phyloP scores from a whole-genome alignment of 2,797 vertebrate species.

The Propithecus perrieri region DNA sequence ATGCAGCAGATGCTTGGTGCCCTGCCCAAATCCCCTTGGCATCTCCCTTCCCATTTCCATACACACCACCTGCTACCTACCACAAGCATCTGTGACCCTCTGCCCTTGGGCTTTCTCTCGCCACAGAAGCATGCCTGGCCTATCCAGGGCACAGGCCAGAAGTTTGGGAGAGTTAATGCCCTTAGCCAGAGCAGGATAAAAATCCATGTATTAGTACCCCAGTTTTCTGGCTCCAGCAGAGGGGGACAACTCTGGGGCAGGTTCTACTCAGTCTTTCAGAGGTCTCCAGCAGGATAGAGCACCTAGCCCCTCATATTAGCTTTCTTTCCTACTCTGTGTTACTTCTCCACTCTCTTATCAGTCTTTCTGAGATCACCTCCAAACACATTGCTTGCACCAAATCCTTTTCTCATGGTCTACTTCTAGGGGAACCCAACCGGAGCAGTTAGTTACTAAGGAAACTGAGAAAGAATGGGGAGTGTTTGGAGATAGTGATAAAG shows the following conservation, averaged over 20 bases:
- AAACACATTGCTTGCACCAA: background rate
- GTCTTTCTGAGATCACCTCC: background rate
- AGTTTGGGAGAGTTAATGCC: background rate
- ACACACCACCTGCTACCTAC: constrained; percentile 66
- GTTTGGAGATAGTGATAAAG: background rate
- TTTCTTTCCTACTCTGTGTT: background rate
- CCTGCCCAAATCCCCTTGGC: constrained; percentile 54
- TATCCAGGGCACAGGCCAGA: background rate
- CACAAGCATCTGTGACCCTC: constrained; percentile 61
- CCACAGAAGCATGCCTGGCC: background rate
- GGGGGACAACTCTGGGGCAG: background rate
- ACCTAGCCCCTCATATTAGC: accelerated
- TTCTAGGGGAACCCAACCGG: background rate
- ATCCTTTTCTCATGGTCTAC: background rate
- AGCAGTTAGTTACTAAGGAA: background rate
- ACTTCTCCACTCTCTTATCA: background rate
- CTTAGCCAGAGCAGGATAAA: background rate
- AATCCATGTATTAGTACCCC: background rate
- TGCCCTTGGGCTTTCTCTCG: constrained; percentile 19
- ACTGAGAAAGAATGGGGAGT: background rate
- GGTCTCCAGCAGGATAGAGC: background rate
- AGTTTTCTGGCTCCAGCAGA: background rate
- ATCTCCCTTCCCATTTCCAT: background rate
- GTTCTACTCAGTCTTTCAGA: background rate
- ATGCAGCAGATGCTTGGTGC: constrained; percentile 40